Conservation (phyloP, 2,113 vertebrate species). For the Hemichromis elongatus region DNA sequence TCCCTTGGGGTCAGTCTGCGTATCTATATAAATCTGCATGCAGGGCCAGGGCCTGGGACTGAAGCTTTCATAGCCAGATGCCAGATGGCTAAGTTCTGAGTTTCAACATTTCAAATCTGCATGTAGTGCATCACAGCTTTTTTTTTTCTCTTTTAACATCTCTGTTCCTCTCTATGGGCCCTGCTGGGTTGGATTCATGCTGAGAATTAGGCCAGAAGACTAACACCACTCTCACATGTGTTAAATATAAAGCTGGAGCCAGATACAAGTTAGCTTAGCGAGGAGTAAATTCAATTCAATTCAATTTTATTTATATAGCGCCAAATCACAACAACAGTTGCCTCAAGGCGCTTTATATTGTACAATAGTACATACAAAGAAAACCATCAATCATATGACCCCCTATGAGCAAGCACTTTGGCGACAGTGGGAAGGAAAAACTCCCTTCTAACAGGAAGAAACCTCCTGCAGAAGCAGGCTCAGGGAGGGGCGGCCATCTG, state of each 20-base stretch:
- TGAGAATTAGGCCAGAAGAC: neutral
- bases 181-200: too few relatives aligned
- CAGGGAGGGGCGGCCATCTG: too few relatives aligned
- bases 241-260: neutral
- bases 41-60: neutral
- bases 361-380: too few relatives aligned
- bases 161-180: neutral
- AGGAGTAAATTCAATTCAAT: neutral
- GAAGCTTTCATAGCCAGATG: constrained; percentile 31
- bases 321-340: too few relatives aligned
- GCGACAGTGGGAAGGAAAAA: too few relatives aligned
- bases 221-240: neutral
- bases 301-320: too few relatives aligned
- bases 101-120: neutral
- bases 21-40: constrained; percentile 34
- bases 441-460: too few relatives aligned
- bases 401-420: too few relatives aligned
- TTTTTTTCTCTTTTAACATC: neutral
- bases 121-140: neutral
- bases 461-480: too few relatives aligned
- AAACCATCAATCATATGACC: too few relatives aligned
- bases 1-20: constrained; percentile 80
- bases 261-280: neutral
- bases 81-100: constrained; percentile 25
- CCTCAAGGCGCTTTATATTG: too few relatives aligned